Evolutionary conservation across 1,140 invertebrate genomes (phyloP), one percentile per base, ranked within the genome.

Genomic region (Lepidostoma basale): DNA sequence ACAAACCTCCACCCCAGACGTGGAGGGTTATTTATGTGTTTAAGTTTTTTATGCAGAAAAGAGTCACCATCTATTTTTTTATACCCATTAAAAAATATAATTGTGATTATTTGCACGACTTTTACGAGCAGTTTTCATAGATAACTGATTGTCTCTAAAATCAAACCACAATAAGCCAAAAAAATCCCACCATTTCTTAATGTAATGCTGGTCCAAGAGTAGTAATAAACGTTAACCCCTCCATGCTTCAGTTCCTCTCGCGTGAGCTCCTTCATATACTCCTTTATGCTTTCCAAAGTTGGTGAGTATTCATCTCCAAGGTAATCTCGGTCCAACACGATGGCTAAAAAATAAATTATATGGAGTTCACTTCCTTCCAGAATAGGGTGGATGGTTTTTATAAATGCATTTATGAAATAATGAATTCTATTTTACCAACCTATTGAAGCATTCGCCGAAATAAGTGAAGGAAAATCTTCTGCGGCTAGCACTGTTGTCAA

Each of bases 401-500:
- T 23, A 52, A 52, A 3, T 52, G 1, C 3, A n/a, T 3, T 25
- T 6, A 25, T 8, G 12, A 25, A 23, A 22, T 52, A 25, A 1
- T 9, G 10, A n/a, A 28, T 10, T 52, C 22, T n/a, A 16, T 9
- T 2, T 30, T 26, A 28, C 39, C 76, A 82, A 91, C 89, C 89
- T 75, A 91, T 83, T 8, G 89, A 87, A 4, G 87, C 88, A 78
- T 91, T 91, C 5, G 87, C 82, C 20, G 85, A 86, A 0, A 90
- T 83, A 60, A 90, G 79, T 0, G 89, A 90, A 3, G 89, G 88
- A 78, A 89, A 89, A 71, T 88, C 87, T 74, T 89, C 85, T 59
- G 75, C 78, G 3, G 25, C 69, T 40, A 72, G 70, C 8, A 58
- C 25, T 5, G 59, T 42, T 60, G 9, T 3, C 6, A 39, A 20